Conservation (phyloP, 1,140 invertebrate genomes). For the Camponotus floridanus region DNA sequence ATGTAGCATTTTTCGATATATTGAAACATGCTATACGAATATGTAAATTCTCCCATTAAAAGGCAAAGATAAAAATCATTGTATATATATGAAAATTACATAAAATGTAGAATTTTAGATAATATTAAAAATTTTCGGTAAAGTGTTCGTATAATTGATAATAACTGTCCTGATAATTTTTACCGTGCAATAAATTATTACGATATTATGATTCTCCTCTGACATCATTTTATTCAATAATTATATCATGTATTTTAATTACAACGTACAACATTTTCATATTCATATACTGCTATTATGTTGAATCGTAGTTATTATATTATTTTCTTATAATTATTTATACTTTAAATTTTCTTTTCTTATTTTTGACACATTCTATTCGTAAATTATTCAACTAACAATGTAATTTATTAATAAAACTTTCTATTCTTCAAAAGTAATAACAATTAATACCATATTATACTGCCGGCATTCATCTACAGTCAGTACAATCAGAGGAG, state of each 20-base stretch:
- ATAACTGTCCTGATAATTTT: too few relatives aligned
- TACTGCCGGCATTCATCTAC: neutral
- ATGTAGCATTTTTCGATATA: constrained; percentile 3
- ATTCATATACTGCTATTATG: neutral
- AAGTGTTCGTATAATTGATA: too few relatives aligned
- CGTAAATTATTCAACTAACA: neutral
- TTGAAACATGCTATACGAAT: neutral
- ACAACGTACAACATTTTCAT: neutral
- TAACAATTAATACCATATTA: neutral
- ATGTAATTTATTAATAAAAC: neutral
- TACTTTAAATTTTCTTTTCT: neutral
- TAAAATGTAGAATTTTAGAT: constrained; percentile 1
- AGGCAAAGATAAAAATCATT: constrained; percentile 1
- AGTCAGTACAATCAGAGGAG: neutral
- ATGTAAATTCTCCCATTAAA: constrained; percentile 5
- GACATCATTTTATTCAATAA: constrained; percentile 25
- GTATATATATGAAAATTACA: neutral
- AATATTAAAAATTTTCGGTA: neutral
- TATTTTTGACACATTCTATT: neutral
- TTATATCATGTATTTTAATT: neutral
- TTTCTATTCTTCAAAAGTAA: neutral
- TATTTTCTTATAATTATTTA: neutral
- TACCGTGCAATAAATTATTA: too few relatives aligned
- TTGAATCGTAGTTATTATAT: neutral
- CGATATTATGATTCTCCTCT: too few relatives aligned